These are phyloP conservation scores for Natrix natrix DNA, from an alignment of 2,797 vertebrate species.

Conservation along the genomic window DNA sequence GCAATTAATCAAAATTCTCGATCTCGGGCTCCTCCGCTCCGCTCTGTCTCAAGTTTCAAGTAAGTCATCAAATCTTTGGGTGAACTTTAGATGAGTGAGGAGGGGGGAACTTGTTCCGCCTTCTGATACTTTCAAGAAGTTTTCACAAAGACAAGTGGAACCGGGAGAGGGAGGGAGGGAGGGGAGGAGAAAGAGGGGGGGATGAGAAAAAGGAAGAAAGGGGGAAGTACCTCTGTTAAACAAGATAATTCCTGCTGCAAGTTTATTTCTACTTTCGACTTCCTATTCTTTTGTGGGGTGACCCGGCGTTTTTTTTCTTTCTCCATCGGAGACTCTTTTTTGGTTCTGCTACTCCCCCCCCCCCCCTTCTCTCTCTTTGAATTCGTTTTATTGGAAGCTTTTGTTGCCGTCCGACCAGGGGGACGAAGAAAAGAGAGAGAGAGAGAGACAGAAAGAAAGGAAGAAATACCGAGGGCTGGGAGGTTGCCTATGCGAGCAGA, in stretches of 20 bases:
- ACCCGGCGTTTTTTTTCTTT: conserved; percentile 67
- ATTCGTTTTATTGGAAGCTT: conserved; percentile 72
- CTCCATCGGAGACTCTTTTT: conserved; percentile 75
- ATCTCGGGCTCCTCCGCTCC: too few relatives aligned
- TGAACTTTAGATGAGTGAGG: conserved; percentile 33
- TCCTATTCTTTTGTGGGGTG: conserved; percentile 76
- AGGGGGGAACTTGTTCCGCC: conserved; percentile 62
- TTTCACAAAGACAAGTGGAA: conserved; percentile 61
- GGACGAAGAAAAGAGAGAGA: not conserved
- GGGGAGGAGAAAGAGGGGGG: too few relatives aligned
- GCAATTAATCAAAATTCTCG: not conserved
- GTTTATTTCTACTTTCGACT: conserved; percentile 70
- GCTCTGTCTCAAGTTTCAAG: not conserved
- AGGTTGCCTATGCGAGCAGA: conserved; percentile 82
- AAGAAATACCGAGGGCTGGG: conserved; percentile 76
- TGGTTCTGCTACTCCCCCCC: conserved; percentile 52
- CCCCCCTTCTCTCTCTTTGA: conserved; percentile 45
- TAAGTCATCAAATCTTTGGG: conserved; percentile 33
- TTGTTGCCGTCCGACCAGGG: conserved; percentile 73
- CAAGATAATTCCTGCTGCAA: conserved; percentile 81
- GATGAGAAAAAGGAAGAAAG: not conserved
- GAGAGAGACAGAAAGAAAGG: conserved; percentile 61
- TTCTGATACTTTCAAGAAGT: conserved; percentile 58
- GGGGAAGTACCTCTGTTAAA: conserved; percentile 67
- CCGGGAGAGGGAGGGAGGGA: conserved; percentile 11